phyloP scores from a whole-genome alignment of 2,797 vertebrate species.

The Catharus ustulatus region DNA sequence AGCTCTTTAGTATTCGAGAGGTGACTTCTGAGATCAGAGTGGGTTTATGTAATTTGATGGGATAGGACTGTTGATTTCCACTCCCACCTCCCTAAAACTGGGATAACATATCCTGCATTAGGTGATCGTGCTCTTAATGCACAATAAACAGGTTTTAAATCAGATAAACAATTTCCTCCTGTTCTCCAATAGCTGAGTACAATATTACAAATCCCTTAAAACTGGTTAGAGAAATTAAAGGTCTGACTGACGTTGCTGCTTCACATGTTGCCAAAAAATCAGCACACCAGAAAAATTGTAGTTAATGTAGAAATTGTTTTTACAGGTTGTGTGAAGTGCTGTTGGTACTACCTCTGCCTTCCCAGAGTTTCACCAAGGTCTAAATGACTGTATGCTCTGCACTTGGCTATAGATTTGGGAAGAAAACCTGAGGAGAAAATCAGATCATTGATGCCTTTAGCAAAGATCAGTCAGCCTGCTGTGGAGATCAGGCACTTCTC shows the following conservation, averaged over 20 bases:
- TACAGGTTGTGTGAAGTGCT: not conserved
- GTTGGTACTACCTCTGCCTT: not conserved
- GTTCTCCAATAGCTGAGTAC: not conserved
- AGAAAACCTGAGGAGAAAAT: not conserved
- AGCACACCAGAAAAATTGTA: not conserved
- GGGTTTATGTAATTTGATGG: conserved; percentile 48
- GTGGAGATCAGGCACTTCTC: not conserved
- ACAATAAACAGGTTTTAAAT: conserved; percentile 41
- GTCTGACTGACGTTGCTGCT: conserved; percentile 28
- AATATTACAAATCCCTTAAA: conserved; percentile 62
- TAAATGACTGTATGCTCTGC: not conserved
- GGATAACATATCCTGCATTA: not conserved
- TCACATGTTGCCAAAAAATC: conserved; percentile 22
- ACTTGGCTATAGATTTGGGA: not conserved
- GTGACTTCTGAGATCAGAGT: conserved; percentile 64
- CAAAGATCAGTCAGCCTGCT: not conserved
- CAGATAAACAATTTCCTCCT: conserved; percentile 46
- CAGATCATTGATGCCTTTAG: not conserved
- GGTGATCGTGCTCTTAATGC: not conserved
- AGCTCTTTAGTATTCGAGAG: conserved; percentile 67
- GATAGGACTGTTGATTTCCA: conserved; percentile 1
- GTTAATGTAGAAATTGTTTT: not conserved
- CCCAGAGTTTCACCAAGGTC: not conserved
- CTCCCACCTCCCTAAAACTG: not conserved
- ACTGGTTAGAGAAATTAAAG: conserved; percentile 32